These are phyloP conservation scores for Aulostomus chinensis DNA, from an alignment of 2,797 vertebrate species.

Conservation along the genomic window DNA sequence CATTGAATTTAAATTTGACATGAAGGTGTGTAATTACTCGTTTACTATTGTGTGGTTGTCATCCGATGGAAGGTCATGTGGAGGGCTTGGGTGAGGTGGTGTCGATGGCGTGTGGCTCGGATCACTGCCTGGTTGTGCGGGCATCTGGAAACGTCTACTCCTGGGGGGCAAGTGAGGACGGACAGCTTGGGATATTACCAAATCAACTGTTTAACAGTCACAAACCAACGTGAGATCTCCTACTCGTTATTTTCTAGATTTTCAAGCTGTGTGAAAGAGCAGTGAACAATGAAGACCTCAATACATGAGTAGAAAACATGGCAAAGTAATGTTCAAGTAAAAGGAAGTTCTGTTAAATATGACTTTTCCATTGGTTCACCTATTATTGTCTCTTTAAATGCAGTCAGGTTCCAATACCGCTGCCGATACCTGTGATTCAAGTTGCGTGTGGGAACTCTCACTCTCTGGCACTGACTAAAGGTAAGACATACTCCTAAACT, in stretches of 20 bases:
- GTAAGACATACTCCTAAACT: no score
- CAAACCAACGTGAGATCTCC: slow-evolving; percentile 69
- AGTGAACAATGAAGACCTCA: no score
- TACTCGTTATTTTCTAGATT: no score
- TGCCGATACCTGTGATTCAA: slow-evolving; percentile 83
- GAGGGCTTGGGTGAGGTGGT: slow-evolving; percentile 46
- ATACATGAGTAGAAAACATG: no score
- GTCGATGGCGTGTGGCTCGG: slow-evolving; percentile 78
- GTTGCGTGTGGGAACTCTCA: slow-evolving; percentile 91
- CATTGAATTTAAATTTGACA: no score
- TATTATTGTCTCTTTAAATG: slow-evolving; percentile 4
- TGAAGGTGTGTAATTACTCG: background rate
- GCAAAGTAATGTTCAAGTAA: no score
- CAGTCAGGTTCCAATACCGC: slow-evolving; percentile 48
- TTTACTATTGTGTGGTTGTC: background rate
- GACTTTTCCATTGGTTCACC: background rate
- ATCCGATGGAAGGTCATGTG: slow-evolving; percentile 39
- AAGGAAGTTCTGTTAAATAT: background rate
- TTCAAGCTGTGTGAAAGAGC: no score
- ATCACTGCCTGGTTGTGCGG: slow-evolving; percentile 79
- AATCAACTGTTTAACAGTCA: background rate
- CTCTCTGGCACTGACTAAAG: slow-evolving; percentile 89
- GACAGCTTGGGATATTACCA: slow-evolving; percentile 76
- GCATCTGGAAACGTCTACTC: slow-evolving; percentile 77
- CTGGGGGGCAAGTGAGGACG: slow-evolving; percentile 80